These are phyloP conservation scores for Philantomba maxwellii DNA, from an alignment of 2,113 vertebrate genomes.

Conservation along the genomic window DNA sequence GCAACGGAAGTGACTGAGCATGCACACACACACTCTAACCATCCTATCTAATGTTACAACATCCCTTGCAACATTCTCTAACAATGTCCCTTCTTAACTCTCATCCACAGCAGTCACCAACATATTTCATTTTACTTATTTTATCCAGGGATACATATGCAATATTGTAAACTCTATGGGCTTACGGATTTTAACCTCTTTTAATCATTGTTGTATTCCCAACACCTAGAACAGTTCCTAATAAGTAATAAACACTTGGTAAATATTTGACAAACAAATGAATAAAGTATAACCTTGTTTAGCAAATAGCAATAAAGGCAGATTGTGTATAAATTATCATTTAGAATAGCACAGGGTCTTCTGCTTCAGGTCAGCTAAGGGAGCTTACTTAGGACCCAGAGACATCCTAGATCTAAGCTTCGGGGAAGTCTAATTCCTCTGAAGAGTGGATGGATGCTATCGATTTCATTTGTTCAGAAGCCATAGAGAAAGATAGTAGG, in stretches of 20 bases:
- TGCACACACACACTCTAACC: background rate
- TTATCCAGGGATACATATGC: background rate
- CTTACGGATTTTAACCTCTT: background rate
- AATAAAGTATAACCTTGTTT: background rate
- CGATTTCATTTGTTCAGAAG: background rate
- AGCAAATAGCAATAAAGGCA: background rate
- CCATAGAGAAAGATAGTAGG: background rate
- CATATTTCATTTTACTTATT: background rate
- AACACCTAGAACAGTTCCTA: background rate
- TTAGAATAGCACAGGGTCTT: background rate
- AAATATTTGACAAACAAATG: background rate
- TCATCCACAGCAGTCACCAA: background rate
- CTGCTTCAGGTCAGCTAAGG: background rate
- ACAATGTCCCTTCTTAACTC: background rate
- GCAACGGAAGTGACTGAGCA: background rate
- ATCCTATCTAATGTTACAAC: no score
- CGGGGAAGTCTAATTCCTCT: background rate
- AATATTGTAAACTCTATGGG: background rate
- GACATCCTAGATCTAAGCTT: background rate
- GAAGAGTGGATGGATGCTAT: background rate
- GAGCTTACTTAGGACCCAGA: background rate
- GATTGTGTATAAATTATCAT: background rate
- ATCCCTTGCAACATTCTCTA: background rate
- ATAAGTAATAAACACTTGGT: background rate
- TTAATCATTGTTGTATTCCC: background rate